These are phyloP conservation scores for Takifugu ocellatus DNA, from an alignment of 2,797 vertebrate genomes.

Conservation along the genomic window DNA sequence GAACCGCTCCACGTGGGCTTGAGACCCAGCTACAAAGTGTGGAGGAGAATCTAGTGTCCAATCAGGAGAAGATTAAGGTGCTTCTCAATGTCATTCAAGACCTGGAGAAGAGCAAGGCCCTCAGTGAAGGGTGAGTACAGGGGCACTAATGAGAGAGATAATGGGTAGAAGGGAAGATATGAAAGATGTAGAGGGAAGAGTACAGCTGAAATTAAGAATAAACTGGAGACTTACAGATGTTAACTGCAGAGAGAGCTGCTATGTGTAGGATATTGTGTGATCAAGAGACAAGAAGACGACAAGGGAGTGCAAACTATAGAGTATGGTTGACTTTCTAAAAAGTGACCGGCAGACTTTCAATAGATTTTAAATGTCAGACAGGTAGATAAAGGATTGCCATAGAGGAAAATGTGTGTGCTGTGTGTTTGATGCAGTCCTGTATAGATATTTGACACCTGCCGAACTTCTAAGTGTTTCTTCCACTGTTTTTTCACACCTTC, in stretches of 20 bases:
- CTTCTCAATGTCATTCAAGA: conserved; percentile 98
- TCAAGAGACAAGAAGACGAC: conserved; percentile 8
- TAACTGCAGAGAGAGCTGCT: not conserved
- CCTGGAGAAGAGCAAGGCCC: conserved; percentile 93
- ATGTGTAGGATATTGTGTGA: not conserved
- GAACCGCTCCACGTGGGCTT: conserved; percentile 66
- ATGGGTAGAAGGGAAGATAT: not conserved
- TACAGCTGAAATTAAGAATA: not conserved
- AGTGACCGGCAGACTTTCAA: conserved; percentile 44
- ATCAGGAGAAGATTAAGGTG: conserved; percentile 98
- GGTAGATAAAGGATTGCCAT: conserved; percentile 21
- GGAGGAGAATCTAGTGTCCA: conserved; percentile 91
- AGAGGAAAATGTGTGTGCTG: conserved; percentile 3
- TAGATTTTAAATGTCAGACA: conserved; percentile 58
- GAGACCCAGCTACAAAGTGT: conserved; percentile 88
- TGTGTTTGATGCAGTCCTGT: conserved; percentile 16
- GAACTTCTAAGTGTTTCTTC: conserved; percentile 17
- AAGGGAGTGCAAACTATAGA: conserved; percentile 23
- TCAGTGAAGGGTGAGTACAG: conserved; percentile 88
- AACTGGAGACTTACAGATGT: not conserved
- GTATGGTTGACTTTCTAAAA: conserved; percentile 31
- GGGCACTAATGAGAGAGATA: not conserved
- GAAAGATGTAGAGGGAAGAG: not conserved
- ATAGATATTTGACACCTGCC: conserved; percentile 34
- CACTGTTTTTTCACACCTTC: conserved; percentile 15